Base-by-base conservation (phyloP, 2,113 vertebrate species). In the Chamaetylas fuelleborni region DNA sequence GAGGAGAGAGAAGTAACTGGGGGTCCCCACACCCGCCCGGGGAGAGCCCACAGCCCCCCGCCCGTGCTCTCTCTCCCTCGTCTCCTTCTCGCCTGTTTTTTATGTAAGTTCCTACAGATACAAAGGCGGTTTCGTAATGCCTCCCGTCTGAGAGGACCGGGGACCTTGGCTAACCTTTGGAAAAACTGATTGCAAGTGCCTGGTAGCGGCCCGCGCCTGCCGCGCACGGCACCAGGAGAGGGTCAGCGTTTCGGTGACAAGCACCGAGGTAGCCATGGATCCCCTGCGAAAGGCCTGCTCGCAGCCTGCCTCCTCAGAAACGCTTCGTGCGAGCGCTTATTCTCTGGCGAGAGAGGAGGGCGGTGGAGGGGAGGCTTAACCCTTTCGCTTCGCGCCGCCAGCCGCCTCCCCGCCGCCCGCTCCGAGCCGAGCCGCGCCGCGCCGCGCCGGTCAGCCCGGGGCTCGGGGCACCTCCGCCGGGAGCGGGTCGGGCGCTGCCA, bases 151-250 rank as follows among this genome's bases (percentile, higher is more conserved):
- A 93, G 76, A 94, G 88, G 92, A 87, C 62, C 53, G 78, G 89
- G 92, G 96, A 97, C 97, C 98, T 97, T 94, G 98, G 93, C 97
- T 97, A 97, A 97, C 97, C 97, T 97, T 95, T 97, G 19, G 36
- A 86, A 91, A 97, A 96, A 96, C 97, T 96, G 97, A 93, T 94
- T 56, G 95, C 96, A 56, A 97, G 95, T 88, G 97, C 95, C 96
- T 76, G 93, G 77, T 91, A 89, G 81, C 91, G 95, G 95, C 80
- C 95, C 58, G 81, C 69, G 9, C 95, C 38, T 94, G 73, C 90
- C 82, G 92, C 94, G 28, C 94, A 6, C 86, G 96, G 94, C 60
- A 38, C 76, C 70, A 9, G 86, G 94, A 86, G 42, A 58, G 94
- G 97, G 92, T 86, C 96, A 71, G 85, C 83, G 50, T 77, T 94